Evolutionary conservation across 2,797 vertebrate species (phyloP).

Genomic region (Danio choprae): DNA sequence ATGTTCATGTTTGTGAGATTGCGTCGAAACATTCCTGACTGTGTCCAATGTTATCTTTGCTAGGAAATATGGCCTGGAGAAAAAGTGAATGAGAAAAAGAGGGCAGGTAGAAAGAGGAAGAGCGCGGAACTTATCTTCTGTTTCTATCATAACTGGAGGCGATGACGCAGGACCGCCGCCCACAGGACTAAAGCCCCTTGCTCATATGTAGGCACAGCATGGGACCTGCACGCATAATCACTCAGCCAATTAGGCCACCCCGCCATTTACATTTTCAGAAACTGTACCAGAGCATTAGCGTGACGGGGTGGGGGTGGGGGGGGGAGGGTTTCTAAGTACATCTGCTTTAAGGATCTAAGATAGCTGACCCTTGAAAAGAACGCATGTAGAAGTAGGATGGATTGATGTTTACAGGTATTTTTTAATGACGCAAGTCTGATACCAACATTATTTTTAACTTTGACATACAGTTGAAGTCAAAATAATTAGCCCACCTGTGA

Average conservation of each 20-base stretch:
- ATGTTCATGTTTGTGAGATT: not conserved
- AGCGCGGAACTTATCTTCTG: not conserved
- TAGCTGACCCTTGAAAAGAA: not conserved
- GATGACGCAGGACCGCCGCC: not conserved
- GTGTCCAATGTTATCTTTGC: slow-evolving; percentile 13
- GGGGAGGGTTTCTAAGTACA: slow-evolving; percentile 8
- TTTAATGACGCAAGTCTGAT: not conserved
- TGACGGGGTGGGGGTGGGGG: slow-evolving; percentile 1
- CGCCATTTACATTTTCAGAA: slow-evolving; percentile 18
- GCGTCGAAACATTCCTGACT: slow-evolving; percentile 34
- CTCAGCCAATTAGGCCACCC: slow-evolving; percentile 40
- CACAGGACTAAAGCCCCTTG: slow-evolving; percentile 31
- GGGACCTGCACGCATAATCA: slow-evolving; percentile 31
- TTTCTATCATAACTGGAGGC: slow-evolving; percentile 17
- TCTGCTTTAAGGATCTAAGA: not conserved
- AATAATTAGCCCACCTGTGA: not conserved
- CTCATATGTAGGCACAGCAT: slow-evolving; percentile 50
- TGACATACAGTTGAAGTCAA: too few species aligned
- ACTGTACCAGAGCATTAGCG: not conserved
- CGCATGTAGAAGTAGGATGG: not conserved
- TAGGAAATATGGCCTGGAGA: not conserved
- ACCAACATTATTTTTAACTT: not conserved
- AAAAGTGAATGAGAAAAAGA: not conserved
- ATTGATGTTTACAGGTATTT: not conserved
- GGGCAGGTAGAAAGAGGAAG: not conserved